A percentile compares a stretch with the other conserved stretches of the same genome.
Conservation (phyloP, 2,113 vertebrate species). For the Clupea harengus region DNA sequence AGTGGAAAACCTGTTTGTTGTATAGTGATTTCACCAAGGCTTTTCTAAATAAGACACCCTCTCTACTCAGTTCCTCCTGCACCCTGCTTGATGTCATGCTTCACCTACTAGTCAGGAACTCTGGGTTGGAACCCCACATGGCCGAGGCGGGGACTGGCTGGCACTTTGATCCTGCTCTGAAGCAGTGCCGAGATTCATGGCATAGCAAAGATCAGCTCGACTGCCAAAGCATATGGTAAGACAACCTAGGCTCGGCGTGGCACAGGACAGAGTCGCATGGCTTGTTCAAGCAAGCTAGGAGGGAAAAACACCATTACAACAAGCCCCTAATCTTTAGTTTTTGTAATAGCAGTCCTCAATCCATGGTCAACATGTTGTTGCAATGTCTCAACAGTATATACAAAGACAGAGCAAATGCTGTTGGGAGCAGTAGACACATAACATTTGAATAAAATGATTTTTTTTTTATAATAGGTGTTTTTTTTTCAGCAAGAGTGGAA, state of each 20-base stretch:
- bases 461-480: not conserved
- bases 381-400: not conserved
- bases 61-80: not conserved
- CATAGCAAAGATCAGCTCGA: not conserved
- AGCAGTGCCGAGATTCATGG: not conserved
- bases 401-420: not conserved
- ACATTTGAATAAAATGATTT: not conserved
- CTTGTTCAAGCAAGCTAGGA: not conserved
- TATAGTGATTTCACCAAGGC: not conserved
- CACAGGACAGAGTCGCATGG: not conserved
- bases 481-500: not conserved
- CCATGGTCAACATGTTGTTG: not conserved
- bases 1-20: not conserved
- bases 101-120: not conserved
- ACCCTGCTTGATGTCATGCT: not conserved
- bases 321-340: not conserved
- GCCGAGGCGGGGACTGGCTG: not conserved
- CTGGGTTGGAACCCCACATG: not conserved
- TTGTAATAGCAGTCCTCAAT: not conserved
- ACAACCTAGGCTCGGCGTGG: not conserved
- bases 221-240: conserved; percentile 17
- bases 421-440: not conserved
- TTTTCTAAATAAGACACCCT: not conserved
- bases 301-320: not conserved
- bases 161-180: not conserved